phyloP scores from a whole-genome alignment of 1,140 invertebrate species.

The Drosophila hydei region DNA sequence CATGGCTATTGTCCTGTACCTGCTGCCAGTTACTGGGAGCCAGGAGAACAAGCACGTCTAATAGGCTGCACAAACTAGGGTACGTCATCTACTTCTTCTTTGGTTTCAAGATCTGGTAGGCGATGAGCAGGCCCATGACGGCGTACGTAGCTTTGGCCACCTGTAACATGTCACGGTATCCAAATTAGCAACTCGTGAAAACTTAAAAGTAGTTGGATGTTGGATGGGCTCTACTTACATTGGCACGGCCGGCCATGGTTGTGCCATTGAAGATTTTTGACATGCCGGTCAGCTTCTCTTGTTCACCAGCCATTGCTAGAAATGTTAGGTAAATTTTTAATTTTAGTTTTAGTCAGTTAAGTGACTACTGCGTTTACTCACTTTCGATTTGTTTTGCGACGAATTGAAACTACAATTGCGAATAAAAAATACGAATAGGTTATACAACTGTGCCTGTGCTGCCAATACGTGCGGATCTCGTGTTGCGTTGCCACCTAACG shows the following conservation, averaged over 20 bases:
- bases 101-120: slow-evolving; percentile 86
- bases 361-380: slow-evolving; percentile 25
- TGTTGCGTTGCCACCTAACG: slow-evolving; percentile 20
- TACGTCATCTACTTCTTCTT: slow-evolving; percentile 85
- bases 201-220: no score
- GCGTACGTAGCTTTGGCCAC: slow-evolving; percentile 88
- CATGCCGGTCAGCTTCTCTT: slow-evolving; percentile 86
- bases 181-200: slow-evolving; percentile 19
- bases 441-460: slow-evolving; percentile 63
- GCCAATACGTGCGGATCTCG: neutral
- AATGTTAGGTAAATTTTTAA: neutral
- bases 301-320: slow-evolving; percentile 87
- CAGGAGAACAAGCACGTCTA: slow-evolving; percentile 16
- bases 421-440: slow-evolving; percentile 66
- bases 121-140: slow-evolving; percentile 85
- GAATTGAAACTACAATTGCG: slow-evolving; percentile 27
- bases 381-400: slow-evolving; percentile 45
- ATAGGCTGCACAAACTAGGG: neutral
- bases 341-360: neutral
- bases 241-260: slow-evolving; percentile 87
- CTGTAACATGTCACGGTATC: slow-evolving; percentile 83
- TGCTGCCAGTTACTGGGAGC: slow-evolving; percentile 2
- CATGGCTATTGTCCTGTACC: slow-evolving; percentile 23
- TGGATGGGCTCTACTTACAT: slow-evolving; percentile 85
- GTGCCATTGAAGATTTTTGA: slow-evolving; percentile 87